Base-by-base conservation (phyloP, 2,113 vertebrate species). In the Notothenia coriiceps region DNA sequence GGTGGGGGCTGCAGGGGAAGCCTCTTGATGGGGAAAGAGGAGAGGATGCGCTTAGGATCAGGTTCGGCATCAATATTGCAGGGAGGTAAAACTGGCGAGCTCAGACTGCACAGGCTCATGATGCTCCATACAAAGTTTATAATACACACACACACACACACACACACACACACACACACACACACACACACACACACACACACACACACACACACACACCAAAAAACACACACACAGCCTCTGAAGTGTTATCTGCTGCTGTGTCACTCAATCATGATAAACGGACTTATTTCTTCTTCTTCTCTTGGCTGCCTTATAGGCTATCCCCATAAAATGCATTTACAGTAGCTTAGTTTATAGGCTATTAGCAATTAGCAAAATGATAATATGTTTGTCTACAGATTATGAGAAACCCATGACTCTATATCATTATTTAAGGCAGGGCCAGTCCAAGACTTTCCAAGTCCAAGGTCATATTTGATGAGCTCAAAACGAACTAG, bases 41-140 rank as follows among this genome's bases (percentile, higher is more conserved):
- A 94, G 69, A 92, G 91, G 90, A 70, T 81, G 72, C 54, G 87
- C 79, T 82, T 15, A 85, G 88, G 90, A 93, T 94, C 95, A 82
- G 88, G 92, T 95, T 94, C 65, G 51, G 75, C 89, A 95, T 95
- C 89, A 95, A 95, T 95, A 93, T 93, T 96, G 91, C 88, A 95
- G 89, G 77, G 84, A 86, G 79, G 78, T 87, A 77, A 89, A 93
- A 90, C 85, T 88, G 73, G 78, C 56, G 50, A 81, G 60, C 69
- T 70, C 74, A 17, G 80, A 77, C 78, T 75, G 78, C 82, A 60
- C 77, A 20, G 35, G 60, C 60, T 65, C 47, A 78, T 54, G 72
- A 70, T 50, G 54, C 74, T 63, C 44, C 40, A 72, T n/a, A 47
- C 67, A 46, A 60, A 57, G 59, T n/a, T 43, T 13, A 51, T 29